Evolutionary conservation across 2,113 vertebrate species (phyloP).

Genomic region (Plecotus auritus): DNA sequence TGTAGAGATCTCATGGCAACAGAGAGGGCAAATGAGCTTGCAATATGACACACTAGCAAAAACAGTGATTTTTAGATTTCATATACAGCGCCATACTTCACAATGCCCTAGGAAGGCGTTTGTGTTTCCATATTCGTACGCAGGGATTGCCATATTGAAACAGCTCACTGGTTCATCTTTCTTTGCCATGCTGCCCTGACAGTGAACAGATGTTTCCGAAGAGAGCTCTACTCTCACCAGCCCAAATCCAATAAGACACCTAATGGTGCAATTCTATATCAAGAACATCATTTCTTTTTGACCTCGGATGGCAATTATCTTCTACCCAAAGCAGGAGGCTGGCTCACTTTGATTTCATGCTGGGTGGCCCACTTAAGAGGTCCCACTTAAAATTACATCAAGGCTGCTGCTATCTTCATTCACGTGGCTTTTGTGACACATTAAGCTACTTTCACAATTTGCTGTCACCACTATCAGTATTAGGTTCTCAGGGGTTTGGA

Average conservation of each 20-base stretch:
- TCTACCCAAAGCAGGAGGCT: conserved; percentile 33
- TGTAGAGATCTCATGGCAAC: not conserved
- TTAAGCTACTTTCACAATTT: not conserved
- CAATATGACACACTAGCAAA: not conserved
- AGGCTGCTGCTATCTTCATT: conserved; percentile 30
- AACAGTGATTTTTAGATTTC: conserved; percentile 7
- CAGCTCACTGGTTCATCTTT: conserved; percentile 37
- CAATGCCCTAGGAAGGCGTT: not conserved
- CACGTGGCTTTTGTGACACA: conserved; percentile 42
- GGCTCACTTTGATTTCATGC: conserved; percentile 53
- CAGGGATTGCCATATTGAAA: conserved; percentile 30
- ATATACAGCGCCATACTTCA: not conserved
- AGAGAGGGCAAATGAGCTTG: not conserved
- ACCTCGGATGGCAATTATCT: conserved; percentile 58
- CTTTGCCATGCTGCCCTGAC: conserved; percentile 17
- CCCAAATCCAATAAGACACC: conserved; percentile 54
- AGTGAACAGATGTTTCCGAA: conserved; percentile 43
- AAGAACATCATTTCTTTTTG: conserved; percentile 48
- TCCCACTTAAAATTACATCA: conserved; percentile 46
- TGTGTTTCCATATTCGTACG: not conserved
- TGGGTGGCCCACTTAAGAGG: conserved; percentile 50
- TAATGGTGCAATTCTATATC: conserved; percentile 56
- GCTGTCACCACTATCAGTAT: not conserved
- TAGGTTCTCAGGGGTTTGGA: not conserved
- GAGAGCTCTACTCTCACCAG: conserved; percentile 44